Evolutionary conservation across 2,113 vertebrate genomes (phyloP).

Genomic region (Halichoeres trimaculatus): DNA sequence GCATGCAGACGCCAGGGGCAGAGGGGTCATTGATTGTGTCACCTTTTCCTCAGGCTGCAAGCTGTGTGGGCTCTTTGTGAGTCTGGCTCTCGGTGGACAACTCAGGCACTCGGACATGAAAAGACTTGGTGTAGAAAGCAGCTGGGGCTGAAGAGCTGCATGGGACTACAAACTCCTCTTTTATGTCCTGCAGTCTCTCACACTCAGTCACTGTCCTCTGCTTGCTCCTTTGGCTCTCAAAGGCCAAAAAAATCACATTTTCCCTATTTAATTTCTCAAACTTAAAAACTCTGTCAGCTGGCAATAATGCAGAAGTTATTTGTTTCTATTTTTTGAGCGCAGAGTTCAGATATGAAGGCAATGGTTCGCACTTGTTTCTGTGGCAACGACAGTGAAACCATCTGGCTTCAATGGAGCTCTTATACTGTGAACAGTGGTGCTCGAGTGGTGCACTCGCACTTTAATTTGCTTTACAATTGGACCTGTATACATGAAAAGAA

Average conservation of each 20-base stretch:
- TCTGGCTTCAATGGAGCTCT: constrained; percentile 50
- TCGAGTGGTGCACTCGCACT: constrained; percentile 50
- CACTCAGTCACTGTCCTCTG: not conserved
- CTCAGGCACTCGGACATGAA: constrained; percentile 71
- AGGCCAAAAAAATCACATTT: no score
- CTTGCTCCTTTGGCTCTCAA: not conserved
- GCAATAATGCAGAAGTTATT: not conserved
- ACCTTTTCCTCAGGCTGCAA: constrained; percentile 64
- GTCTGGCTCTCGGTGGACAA: constrained; percentile 64
- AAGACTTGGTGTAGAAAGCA: constrained; percentile 66
- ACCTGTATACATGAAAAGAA: constrained; percentile 49
- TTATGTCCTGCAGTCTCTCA: constrained; percentile 46
- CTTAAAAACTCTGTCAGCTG: no score
- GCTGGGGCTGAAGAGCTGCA: constrained; percentile 59
- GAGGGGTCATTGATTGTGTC: constrained; percentile 76
- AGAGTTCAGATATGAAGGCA: constrained; percentile 21
- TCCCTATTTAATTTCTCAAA: no score
- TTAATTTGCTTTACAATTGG: constrained; percentile 49
- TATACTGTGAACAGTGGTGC: constrained; percentile 38
- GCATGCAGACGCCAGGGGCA: constrained; percentile 42
- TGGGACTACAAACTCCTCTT: constrained; percentile 55
- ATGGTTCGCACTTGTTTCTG: constrained; percentile 49
- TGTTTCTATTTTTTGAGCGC: not conserved
- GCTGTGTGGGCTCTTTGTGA: constrained; percentile 75
- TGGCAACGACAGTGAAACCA: constrained; percentile 53